Evolutionary conservation across 2,888 invertebrate genomes (phyloP), one percentile per base, ranked within the genome.

Genomic region (Tipula unca): DNA sequence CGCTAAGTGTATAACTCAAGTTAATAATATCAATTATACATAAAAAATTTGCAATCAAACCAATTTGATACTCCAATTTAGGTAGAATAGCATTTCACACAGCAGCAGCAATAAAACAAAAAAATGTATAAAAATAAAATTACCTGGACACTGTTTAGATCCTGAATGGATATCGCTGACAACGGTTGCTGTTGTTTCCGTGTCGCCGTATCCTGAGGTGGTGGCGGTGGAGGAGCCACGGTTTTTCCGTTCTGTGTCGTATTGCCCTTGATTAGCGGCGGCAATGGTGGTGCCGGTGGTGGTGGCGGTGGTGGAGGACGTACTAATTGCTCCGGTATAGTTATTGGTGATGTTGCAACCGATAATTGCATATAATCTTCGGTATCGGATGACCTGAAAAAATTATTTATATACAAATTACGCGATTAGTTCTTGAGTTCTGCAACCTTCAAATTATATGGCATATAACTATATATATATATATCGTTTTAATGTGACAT

Each of bases 91-190:
- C 32, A 32, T 32, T 32, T 32, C 32, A 32, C 32, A 32, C 32
- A 32, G 32, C n/a, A n/a, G n/a, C n/a, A n/a, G n/a, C n/a, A n/a
- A n/a, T n/a, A n/a, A n/a, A n/a, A n/a, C n/a, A n/a, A n/a, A n/a
- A n/a, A n/a, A n/a, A n/a, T n/a, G n/a, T n/a, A n/a, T n/a, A n/a
- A n/a, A n/a, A n/a, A n/a, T n/a, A n/a, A n/a, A n/a, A n/a, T 48
- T 87, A 91, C 91, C 89, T 91, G 95, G 0, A 97, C 97, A 87
- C 96, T 95, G 88, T 96, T 95, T 36, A 97, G 92, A 89, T 97
- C 97, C 87, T 96, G 96, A 89, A 95, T 95, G 89, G 96, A 96
- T 90, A 97, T 97, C 85, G 96, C 95, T 0, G 96, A 95, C n/a
- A 97, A 91, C 0, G 96, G 96, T 89, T 96, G 96, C 87, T 93